Conservation (phyloP, 2,888 invertebrate species). For the Lasioglossum lativentre region DNA sequence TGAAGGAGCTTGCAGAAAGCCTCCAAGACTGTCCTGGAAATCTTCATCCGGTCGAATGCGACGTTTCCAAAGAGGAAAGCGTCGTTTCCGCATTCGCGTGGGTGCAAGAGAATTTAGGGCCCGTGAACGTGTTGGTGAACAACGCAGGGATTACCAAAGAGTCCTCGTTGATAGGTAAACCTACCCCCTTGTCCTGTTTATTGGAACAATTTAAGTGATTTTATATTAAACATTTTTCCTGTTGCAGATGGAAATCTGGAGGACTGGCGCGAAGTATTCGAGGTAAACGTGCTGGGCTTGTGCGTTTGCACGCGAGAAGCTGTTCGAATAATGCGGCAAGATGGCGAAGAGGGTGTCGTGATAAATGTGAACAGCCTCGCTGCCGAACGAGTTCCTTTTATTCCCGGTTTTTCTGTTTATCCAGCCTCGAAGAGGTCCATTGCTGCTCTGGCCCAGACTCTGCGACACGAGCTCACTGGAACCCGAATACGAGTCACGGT, state of each 20-base stretch:
- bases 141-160: slow-evolving; percentile 85
- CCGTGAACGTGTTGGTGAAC: slow-evolving; percentile 85
- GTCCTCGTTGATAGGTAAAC: slow-evolving; percentile 75
- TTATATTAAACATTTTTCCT: too few relatives aligned
- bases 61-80: slow-evolving; percentile 75
- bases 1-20: slow-evolving; percentile 78
- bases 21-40: slow-evolving; percentile 74
- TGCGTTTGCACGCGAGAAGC: slow-evolving; percentile 87
- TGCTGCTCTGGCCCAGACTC: slow-evolving; percentile 86
- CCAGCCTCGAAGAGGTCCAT: slow-evolving; percentile 87
- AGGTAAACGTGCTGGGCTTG: slow-evolving; percentile 87
- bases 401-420: slow-evolving; percentile 86
- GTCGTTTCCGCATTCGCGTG: slow-evolving; percentile 74
- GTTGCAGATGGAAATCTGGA: slow-evolving; percentile 75
- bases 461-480: slow-evolving; percentile 86
- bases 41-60: slow-evolving; percentile 80
- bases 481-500: slow-evolving; percentile 76
- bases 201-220: neutral
- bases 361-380: slow-evolving; percentile 87
- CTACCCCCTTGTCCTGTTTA: neutral
- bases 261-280: slow-evolving; percentile 84
- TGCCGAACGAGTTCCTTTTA: slow-evolving; percentile 85
- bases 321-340: slow-evolving; percentile 86
- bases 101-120: slow-evolving; percentile 80
- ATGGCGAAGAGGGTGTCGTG: slow-evolving; percentile 86